Evolutionary conservation across 2,797 vertebrate species (phyloP).

Genomic region (Lepus townsendii): DNA sequence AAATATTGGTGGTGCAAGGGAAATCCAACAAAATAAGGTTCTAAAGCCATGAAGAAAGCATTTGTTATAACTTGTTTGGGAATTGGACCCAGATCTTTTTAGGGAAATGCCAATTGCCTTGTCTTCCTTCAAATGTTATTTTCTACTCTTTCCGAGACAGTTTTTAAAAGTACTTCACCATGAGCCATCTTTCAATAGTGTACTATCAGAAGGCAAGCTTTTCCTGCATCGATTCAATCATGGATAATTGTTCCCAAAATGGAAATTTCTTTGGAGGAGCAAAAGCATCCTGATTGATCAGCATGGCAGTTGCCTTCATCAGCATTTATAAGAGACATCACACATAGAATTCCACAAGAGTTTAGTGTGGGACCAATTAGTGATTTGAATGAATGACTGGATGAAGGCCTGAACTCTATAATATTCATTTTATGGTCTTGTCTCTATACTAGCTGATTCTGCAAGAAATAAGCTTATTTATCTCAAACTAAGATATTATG

Average conservation of each 20-base stretch:
- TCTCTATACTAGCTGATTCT: neutral
- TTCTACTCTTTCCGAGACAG: slow-evolving; percentile 7
- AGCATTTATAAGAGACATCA: neutral
- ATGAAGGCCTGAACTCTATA: neutral
- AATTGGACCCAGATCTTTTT: neutral
- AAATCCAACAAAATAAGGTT: slow-evolving; percentile 35
- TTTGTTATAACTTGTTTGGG: slow-evolving; percentile 42
- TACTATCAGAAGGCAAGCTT: neutral
- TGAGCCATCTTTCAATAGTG: neutral
- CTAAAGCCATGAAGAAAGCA: slow-evolving; percentile 63
- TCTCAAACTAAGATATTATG: neutral
- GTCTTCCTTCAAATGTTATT: slow-evolving; percentile 5
- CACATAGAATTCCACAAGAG: neutral
- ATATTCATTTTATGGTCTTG: neutral
- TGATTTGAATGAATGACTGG: neutral
- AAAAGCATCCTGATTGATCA: slow-evolving; percentile 1
- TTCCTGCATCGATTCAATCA: slow-evolving; percentile 40
- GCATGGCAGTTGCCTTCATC: neutral
- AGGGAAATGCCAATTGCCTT: neutral
- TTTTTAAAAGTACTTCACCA: neutral
- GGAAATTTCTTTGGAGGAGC: slow-evolving; percentile 1
- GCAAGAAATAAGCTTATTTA: neutral
- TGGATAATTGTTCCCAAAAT: slow-evolving; percentile 35
- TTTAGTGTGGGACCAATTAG: neutral
- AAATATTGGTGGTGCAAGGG: neutral